Evolutionary conservation across 2,113 vertebrate species (phyloP).

Genomic region (Dendropsophus ebraccatus): DNA sequence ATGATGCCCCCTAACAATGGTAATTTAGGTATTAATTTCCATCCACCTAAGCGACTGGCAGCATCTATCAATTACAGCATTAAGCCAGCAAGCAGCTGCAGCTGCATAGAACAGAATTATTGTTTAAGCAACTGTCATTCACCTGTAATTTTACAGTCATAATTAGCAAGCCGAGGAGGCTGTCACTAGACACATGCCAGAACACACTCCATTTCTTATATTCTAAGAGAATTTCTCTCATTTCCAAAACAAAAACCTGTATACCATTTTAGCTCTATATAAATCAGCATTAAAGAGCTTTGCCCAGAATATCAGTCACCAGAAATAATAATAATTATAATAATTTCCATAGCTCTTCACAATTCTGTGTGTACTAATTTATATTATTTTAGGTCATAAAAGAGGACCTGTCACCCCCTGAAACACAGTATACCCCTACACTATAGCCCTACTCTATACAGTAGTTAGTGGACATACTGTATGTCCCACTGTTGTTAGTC

Average conservation of each 20-base stretch:
- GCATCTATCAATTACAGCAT: constrained; percentile 89
- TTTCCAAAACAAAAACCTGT: neutral
- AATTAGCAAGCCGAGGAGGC: constrained; percentile 78
- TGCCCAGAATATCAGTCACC: too few species aligned
- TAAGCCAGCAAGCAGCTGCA: constrained; percentile 85
- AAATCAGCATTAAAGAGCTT: neutral
- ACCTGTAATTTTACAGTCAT: constrained; percentile 81
- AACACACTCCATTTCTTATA: constrained; percentile 27
- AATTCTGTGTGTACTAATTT: too few species aligned
- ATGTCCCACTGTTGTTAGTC: too few species aligned
- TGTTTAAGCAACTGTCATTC: constrained; percentile 84
- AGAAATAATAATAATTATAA: too few species aligned
- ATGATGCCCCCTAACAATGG: constrained; percentile 81
- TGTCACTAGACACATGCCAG: constrained; percentile 73
- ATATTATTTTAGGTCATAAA: too few species aligned
- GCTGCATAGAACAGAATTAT: constrained; percentile 83
- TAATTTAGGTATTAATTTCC: constrained; percentile 90
- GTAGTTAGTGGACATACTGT: too few species aligned
- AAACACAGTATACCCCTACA: too few species aligned
- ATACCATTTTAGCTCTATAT: neutral
- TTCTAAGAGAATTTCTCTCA: constrained; percentile 8
- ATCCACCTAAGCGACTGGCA: constrained; percentile 87
- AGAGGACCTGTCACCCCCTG: too few species aligned
- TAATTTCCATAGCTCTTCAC: too few species aligned
- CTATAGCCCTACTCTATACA: too few species aligned